phyloP scores from a whole-genome alignment of 1,140 invertebrate genomes.

The Lepeophtheirus salmonis region DNA sequence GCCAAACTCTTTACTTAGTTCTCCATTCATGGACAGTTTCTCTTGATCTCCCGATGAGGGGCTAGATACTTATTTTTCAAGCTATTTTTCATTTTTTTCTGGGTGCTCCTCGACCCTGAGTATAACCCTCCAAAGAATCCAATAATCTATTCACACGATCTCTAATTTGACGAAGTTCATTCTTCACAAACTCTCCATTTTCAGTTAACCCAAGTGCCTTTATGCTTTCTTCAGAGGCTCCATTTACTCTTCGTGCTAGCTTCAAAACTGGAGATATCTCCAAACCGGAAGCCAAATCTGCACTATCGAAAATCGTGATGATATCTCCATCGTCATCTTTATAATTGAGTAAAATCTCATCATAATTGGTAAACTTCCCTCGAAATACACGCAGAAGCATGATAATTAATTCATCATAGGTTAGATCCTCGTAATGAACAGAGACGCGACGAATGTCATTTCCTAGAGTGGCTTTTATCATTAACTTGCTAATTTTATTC shows the following conservation, averaged over 20 bases:
- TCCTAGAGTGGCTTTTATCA: slow-evolving; percentile 41
- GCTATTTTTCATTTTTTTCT: too few species aligned
- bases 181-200: neutral
- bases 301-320: slow-evolving; percentile 51
- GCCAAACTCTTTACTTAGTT: too few species aligned
- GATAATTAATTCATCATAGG: slow-evolving; percentile 50
- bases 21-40: too few species aligned
- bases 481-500: slow-evolving; percentile 7
- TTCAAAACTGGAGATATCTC: slow-evolving; percentile 47
- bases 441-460: slow-evolving; percentile 50
- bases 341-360: slow-evolving; percentile 52
- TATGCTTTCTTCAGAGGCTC: slow-evolving; percentile 13
- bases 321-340: slow-evolving; percentile 58
- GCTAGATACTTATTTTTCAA: too few species aligned
- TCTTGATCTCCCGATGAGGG: too few species aligned
- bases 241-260: slow-evolving; percentile 37
- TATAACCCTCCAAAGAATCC: slow-evolving; percentile 5
- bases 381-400: slow-evolving; percentile 57
- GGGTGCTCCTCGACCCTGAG: too few species aligned
- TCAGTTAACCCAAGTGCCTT: too few species aligned
- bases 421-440: slow-evolving; percentile 56
- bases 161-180: slow-evolving; percentile 5
- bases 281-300: slow-evolving; percentile 49
- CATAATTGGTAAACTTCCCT: slow-evolving; percentile 40
- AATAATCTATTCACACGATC: slow-evolving; percentile 1